A percentile compares a stretch with the other conserved stretches of the same genome.
Evolutionary conservation across 2,797 vertebrate species (phyloP).

Genomic region (Sardinella longiceps): DNA sequence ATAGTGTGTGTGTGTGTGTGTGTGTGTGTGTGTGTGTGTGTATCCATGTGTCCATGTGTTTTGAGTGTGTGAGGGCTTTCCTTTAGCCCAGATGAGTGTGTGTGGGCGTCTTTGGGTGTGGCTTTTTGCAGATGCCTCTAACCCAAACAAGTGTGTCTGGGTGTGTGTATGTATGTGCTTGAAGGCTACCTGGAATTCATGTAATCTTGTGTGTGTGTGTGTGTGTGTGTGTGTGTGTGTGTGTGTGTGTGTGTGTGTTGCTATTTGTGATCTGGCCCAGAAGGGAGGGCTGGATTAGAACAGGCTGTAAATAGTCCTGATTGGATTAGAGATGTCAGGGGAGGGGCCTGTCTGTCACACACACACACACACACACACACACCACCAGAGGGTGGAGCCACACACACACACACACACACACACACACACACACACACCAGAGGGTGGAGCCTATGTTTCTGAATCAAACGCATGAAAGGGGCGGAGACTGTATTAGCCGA

Average conservation of each 20-base stretch:
- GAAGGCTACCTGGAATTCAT: background rate
- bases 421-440: too few relatives aligned
- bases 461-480: slow-evolving; percentile 22
- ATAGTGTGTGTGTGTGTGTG: too few relatives aligned
- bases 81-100: background rate
- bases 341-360: background rate
- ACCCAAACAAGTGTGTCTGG: background rate
- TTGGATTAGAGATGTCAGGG: slow-evolving; percentile 65
- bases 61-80: background rate
- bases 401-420: too few relatives aligned
- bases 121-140: background rate
- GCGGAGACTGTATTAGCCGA: background rate
- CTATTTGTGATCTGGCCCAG: background rate
- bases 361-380: too few relatives aligned
- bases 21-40: too few relatives aligned
- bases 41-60: too few relatives aligned
- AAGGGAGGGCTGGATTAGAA: background rate
- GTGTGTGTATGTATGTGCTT: background rate
- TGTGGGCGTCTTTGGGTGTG: background rate
- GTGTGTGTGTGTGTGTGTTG: background rate
- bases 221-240: background rate
- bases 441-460: background rate
- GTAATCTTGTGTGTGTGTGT: background rate
- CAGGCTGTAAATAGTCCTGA: slow-evolving; percentile 65
- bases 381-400: background rate